Conservation (phyloP, 2,888 invertebrate genomes). For the Apodemia mormo region DNA sequence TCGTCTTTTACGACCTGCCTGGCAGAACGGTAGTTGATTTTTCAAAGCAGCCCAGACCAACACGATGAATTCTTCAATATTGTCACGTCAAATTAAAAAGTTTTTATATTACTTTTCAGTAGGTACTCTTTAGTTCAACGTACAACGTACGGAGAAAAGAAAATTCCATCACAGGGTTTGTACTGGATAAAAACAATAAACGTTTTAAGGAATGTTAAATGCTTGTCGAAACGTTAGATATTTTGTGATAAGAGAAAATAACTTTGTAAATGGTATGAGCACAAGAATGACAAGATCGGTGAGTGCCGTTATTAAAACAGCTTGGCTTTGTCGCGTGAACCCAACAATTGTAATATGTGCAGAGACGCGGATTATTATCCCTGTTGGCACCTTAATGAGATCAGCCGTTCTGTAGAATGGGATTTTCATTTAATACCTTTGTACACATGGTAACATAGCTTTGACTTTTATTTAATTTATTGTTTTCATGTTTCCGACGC, state of each 20-base stretch:
- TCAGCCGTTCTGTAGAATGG: constrained; percentile 19
- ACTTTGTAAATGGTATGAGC: background rate
- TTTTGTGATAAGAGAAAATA: constrained; percentile 8
- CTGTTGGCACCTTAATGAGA: constrained; percentile 34
- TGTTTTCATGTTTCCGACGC: too few species aligned
- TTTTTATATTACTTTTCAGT: too few species aligned
- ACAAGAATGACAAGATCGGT: constrained; percentile 20
- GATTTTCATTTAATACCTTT: constrained; percentile 18
- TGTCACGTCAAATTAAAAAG: too few species aligned
- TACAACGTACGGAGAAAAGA: background rate
- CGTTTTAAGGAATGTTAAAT: background rate
- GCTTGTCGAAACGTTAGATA: background rate
- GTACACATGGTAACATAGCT: constrained; percentile 18
- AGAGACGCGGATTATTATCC: constrained; percentile 33
- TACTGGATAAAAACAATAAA: constrained; percentile 5
- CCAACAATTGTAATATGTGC: constrained; percentile 40
- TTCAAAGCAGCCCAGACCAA: too few species aligned
- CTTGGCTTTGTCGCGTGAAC: constrained; percentile 27
- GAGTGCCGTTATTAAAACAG: constrained; percentile 33
- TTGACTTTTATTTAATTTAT: background rate
- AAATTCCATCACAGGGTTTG: background rate
- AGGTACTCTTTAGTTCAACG: background rate
- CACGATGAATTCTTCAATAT: too few species aligned
- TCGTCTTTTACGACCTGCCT: too few species aligned
- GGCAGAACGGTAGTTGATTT: too few species aligned